Conservation (phyloP, 2,113 vertebrate genomes). For the Ceyx margarethae region DNA sequence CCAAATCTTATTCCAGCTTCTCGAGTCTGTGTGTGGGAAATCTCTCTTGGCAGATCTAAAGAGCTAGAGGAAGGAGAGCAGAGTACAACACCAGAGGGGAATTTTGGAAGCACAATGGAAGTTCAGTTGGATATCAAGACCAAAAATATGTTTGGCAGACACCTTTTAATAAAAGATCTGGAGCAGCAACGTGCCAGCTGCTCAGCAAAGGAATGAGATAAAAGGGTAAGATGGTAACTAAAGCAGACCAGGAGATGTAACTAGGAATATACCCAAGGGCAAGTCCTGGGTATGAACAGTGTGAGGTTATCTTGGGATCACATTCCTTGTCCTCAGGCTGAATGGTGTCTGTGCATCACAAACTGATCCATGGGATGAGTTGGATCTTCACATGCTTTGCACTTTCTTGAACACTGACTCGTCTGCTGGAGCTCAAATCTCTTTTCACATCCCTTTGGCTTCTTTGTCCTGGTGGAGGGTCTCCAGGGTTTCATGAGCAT, state of each 20-base stretch:
- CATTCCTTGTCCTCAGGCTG: rapidly evolving
- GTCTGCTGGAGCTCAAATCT: rapidly evolving
- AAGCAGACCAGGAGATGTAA: not conserved
- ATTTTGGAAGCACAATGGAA: not conserved
- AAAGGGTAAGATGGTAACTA: not conserved
- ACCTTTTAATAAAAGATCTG: not conserved
- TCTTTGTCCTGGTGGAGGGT: not conserved
- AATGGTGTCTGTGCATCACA: not conserved
- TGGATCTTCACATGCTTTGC: not conserved
- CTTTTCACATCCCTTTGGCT: not conserved
- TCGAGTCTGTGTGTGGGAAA: not conserved
- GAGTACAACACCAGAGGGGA: rapidly evolving
- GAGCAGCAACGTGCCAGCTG: not conserved
- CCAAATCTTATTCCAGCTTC: not conserved
- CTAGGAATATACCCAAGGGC: not conserved
- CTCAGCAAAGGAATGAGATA: not conserved
- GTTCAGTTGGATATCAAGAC: not conserved
- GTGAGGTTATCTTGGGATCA: rapidly evolving
- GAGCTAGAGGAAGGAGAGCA: not conserved
- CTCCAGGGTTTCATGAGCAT: not conserved
- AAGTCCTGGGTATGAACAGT: not conserved
- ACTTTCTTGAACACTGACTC: rapidly evolving
- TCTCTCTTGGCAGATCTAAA: not conserved
- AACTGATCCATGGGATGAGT: not conserved
- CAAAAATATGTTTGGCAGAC: rapidly evolving